phyloP scores from a whole-genome alignment of 2,113 vertebrate species.

The Salvelinus sp. region DNA sequence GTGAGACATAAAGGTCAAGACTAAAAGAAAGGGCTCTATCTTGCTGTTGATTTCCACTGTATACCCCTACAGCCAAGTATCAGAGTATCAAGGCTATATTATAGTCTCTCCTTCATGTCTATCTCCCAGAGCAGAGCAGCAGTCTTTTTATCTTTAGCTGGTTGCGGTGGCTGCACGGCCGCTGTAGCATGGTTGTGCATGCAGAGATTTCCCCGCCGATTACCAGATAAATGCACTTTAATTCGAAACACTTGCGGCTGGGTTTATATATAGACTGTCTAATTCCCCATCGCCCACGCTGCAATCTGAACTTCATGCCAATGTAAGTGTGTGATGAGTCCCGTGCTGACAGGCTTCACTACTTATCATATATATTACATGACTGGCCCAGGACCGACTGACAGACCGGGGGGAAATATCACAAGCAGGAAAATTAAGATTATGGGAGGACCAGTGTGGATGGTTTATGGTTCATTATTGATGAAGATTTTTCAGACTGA shows the following conservation, averaged over 20 bases:
- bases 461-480: slow-evolving; percentile 1
- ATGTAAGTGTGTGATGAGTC: slow-evolving; percentile 68
- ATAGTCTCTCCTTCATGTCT: slow-evolving; percentile 46
- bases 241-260: slow-evolving; percentile 77
- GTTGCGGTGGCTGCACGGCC: slow-evolving; percentile 45
- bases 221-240: slow-evolving; percentile 77
- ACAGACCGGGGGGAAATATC: slow-evolving; percentile 1
- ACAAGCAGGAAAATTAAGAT: neutral
- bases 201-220: slow-evolving; percentile 67
- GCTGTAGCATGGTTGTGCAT: slow-evolving; percentile 59
- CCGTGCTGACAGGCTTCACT: slow-evolving; percentile 49
- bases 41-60: slow-evolving; percentile 41
- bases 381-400: slow-evolving; percentile 12
- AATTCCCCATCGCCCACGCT: slow-evolving; percentile 57
- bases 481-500: neutral
- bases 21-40: slow-evolving; percentile 14
- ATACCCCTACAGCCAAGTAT: slow-evolving; percentile 50
- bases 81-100: slow-evolving; percentile 38
- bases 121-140: slow-evolving; percentile 40
- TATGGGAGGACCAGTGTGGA: neutral
- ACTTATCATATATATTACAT: slow-evolving; percentile 72
- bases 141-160: slow-evolving; percentile 26
- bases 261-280: slow-evolving; percentile 69
- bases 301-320: slow-evolving; percentile 64
- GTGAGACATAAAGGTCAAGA: slow-evolving; percentile 37